These are phyloP conservation scores for Heliopora coerulea DNA, from an alignment of 92 coral and sea anemone species.

Conservation along the genomic window DNA sequence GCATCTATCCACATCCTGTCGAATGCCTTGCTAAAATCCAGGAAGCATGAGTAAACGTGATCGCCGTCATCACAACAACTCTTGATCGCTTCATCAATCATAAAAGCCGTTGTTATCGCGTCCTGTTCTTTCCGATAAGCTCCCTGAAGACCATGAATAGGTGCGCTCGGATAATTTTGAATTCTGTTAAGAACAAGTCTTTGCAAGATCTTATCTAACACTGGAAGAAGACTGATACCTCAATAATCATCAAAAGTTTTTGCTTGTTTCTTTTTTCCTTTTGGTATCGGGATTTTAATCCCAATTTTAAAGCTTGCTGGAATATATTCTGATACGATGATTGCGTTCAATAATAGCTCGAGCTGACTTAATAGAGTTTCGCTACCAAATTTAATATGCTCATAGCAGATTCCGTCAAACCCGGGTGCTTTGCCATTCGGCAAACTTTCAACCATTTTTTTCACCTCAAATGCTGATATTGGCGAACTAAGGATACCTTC, in stretches of 20 bases:
- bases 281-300: not conserved
- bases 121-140: not conserved
- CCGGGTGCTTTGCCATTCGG: conserved; percentile 16
- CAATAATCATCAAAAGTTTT: not conserved
- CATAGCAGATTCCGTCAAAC: not conserved
- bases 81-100: conserved; percentile 4
- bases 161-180: not conserved
- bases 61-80: conserved; percentile 1
- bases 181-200: not conserved
- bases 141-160: not conserved
- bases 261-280: not conserved
- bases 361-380: not conserved
- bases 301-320: not conserved
- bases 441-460: not conserved
- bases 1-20: conserved; percentile 11
- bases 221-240: not conserved
- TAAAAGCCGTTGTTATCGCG: not conserved
- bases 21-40: conserved; percentile 10
- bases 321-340: not conserved
- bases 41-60: not conserved
- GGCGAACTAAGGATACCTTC: not conserved
- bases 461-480: no score
- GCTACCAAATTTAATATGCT: conserved; percentile 2
- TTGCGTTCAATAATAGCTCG: not conserved
- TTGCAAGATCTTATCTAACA: not conserved